These are phyloP conservation scores for Hipparchia semele DNA, from an alignment of 2,888 invertebrate genomes.

Conservation along the genomic window DNA sequence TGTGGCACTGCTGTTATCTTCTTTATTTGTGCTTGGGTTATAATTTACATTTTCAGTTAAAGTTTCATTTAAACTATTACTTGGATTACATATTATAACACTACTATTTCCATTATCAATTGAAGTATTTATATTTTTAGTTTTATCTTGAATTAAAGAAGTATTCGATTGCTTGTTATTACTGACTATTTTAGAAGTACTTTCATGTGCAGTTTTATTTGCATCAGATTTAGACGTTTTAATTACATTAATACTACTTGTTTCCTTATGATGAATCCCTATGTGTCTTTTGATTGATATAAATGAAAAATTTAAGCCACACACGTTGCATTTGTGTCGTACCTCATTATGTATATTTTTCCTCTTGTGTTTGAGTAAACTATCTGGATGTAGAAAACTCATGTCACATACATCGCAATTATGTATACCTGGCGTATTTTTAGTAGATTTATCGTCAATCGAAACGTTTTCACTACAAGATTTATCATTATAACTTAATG, in stretches of 20 bases:
- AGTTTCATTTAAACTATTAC: background rate
- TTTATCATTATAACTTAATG: background rate
- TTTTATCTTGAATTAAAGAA: background rate
- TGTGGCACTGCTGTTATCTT: background rate
- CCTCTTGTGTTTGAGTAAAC: constrained; percentile 8
- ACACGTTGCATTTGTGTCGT: constrained; percentile 15
- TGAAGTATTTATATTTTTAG: background rate
- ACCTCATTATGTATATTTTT: constrained; percentile 18
- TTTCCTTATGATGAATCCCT: background rate
- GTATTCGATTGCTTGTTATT: background rate
- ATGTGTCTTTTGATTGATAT: constrained; percentile 10
- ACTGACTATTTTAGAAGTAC: background rate
- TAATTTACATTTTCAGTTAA: background rate
- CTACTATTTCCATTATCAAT: background rate
- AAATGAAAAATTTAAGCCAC: constrained; percentile 26
- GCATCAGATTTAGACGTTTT: background rate
- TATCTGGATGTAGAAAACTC: constrained; percentile 22
- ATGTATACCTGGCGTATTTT: constrained; percentile 14
- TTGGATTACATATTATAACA: background rate
- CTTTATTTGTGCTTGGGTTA: background rate
- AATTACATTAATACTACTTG: background rate
- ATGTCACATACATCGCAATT: constrained; percentile 28
- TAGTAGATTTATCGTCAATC: background rate
- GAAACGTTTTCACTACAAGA: background rate
- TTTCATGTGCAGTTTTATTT: background rate